Conservation (phyloP, 2,797 vertebrate genomes). For the Malacoraja senta region DNA sequence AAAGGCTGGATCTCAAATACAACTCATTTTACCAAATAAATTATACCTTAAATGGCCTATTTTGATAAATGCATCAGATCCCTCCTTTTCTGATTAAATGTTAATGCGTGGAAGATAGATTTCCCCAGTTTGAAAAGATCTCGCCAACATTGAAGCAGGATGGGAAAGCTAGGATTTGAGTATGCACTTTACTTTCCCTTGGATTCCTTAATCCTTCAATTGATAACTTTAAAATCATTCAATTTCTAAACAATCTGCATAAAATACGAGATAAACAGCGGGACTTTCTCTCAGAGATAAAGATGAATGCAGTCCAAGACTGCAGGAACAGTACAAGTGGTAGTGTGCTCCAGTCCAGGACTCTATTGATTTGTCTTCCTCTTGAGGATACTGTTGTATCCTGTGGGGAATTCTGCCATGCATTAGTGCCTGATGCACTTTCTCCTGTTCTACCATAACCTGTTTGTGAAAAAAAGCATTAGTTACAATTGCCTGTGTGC, state of each 20-base stretch:
- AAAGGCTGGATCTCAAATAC: not conserved
- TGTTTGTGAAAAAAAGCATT: not conserved
- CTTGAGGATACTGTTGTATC: not conserved
- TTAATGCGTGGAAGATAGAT: not conserved
- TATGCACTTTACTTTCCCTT: not conserved
- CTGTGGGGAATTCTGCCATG: not conserved
- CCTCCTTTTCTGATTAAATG: not conserved
- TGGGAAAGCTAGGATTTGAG: not conserved
- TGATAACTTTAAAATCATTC: not conserved
- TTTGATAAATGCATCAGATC: not conserved
- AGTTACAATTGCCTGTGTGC: not conserved
- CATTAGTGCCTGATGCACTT: not conserved
- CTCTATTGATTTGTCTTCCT: not conserved
- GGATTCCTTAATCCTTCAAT: not conserved
- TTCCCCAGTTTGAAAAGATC: not conserved
- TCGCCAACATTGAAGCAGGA: not conserved
- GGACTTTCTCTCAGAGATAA: not conserved
- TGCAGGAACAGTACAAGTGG: not conserved
- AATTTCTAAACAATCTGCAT: not conserved
- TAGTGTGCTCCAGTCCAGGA: not conserved
- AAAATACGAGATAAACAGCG: not conserved
- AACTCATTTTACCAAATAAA: not conserved
- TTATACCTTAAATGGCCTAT: not conserved
- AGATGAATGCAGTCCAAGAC: not conserved
- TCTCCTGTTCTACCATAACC: not conserved